phyloP scores from a whole-genome alignment of 2,797 vertebrate genomes.

The Coregonus ussuriensis region DNA sequence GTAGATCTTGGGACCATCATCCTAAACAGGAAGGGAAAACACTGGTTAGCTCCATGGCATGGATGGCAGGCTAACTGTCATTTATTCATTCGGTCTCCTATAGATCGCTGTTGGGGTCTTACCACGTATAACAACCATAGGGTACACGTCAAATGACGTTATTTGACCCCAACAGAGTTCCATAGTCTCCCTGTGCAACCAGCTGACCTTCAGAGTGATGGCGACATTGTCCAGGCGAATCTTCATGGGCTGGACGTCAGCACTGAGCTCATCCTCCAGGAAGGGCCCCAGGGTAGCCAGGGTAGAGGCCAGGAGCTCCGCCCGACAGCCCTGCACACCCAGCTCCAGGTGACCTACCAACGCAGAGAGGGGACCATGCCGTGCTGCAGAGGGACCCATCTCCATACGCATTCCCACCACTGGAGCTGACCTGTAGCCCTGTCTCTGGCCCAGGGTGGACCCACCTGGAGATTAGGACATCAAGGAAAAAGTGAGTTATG shows the following conservation, averaged over 20 bases:
- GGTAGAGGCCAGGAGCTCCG: conserved; percentile 84
- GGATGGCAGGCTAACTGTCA: conserved; percentile 60
- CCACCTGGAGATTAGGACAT: conserved; percentile 47
- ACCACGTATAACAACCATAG: conserved; percentile 15
- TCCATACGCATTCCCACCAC: conserved; percentile 79
- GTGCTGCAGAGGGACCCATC: conserved; percentile 77
- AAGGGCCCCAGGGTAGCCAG: conserved; percentile 88
- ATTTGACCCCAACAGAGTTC: conserved; percentile 47
- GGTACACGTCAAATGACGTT: background rate
- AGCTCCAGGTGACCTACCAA: conserved; percentile 82
- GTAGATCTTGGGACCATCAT: conserved; percentile 87
- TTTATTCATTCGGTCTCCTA: background rate
- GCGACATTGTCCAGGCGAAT: conserved; percentile 82
- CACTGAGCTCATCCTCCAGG: conserved; percentile 89
- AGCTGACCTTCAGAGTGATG: conserved; percentile 84
- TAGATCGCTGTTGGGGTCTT: background rate
- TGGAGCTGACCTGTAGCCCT: conserved; percentile 53
- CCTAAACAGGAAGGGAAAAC: conserved; percentile 69
- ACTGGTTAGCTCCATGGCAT: background rate
- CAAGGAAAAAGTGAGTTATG: conserved; percentile 14
- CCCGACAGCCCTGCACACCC: conserved; percentile 74
- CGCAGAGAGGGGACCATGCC: conserved; percentile 75
- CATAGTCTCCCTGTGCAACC: background rate
- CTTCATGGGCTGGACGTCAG: conserved; percentile 86
- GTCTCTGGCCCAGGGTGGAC: conserved; percentile 34